Evolutionary conservation across 2,113 vertebrate species (phyloP), one percentile per base, ranked within the genome.

Genomic region (Rutilus rutilus): DNA sequence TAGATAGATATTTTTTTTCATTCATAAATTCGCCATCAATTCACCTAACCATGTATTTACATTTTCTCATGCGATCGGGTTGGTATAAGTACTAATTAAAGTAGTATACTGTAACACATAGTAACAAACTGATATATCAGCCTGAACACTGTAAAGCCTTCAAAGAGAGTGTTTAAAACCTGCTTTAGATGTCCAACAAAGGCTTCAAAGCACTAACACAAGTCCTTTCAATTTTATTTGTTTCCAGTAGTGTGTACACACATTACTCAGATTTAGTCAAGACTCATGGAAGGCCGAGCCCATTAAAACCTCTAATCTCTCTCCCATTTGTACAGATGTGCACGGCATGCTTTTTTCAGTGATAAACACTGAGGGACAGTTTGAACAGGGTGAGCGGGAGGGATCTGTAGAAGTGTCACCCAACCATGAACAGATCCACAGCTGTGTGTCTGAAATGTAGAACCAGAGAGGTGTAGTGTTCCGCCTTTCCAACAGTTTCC

Each of bases 371-470:
- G 82, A 82, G 88, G 86, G 91, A 85, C 67, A 88, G 90, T 93
- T 92, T 90, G 88, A 88, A 86, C 76, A 84, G 80, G 79, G 77
- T 86, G 87, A 89, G 78, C 81, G 59, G 85, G 54, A n/a, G 85
- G 87, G 92, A 91, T 93, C 91, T 90, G 89, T 90, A 88, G 87
- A 93, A 87, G 86, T 92, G 89, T 92, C 93, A 91, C 91, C 92
- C 91, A 92, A 93, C 91, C 84, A 90, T 42, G 87, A 94, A 93
- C 88, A 89, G 81, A 86, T 65, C 81, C 21, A 84, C 89, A 92
- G 92, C 86, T 90, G 89, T 84, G 87, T 86, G 45, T 91, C 87
- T 83, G 87, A 82, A 86, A 87, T 83, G 87, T 90, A 89, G 62
- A 47, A 47, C 10, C 54, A 67, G 73, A 62, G 47, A 62, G 25